These are phyloP conservation scores for Stigmatopora nigra DNA, from an alignment of 2,113 vertebrate genomes.

Conservation along the genomic window DNA sequence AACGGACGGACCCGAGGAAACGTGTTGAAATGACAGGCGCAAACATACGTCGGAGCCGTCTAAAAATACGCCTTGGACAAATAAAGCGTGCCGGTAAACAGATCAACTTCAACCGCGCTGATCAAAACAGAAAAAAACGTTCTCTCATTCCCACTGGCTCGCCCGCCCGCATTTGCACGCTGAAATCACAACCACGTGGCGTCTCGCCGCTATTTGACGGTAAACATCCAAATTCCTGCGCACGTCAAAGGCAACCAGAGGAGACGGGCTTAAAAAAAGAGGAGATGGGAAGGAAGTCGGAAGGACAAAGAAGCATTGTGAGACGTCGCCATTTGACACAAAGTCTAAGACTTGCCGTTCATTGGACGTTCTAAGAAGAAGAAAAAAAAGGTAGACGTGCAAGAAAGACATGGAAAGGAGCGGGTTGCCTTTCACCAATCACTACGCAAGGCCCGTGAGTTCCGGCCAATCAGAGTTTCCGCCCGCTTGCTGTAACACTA, in stretches of 20 bases:
- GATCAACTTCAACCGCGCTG: neutral
- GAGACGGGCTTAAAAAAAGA: conserved; percentile 13
- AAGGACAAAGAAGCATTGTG: too few species aligned
- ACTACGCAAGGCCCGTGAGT: conserved; percentile 10
- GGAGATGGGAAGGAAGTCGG: neutral
- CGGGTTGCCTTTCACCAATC: conserved; percentile 36
- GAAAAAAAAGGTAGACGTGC: conserved; percentile 15
- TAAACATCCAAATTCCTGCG: conserved; percentile 57
- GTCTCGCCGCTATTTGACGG: conserved; percentile 55
- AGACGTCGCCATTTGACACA: conserved; percentile 4
- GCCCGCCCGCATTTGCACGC: conserved; percentile 62
- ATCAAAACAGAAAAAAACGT: neutral
- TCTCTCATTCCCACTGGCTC: conserved; percentile 36
- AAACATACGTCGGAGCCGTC: conserved; percentile 31
- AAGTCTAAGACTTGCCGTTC: neutral
- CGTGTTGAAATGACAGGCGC: neutral
- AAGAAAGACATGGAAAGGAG: neutral
- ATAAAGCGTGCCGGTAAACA: neutral
- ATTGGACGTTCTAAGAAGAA: conserved; percentile 15
- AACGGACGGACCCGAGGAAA: conserved; percentile 5
- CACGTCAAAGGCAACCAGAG: conserved; percentile 30
- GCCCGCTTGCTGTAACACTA: conserved; percentile 60
- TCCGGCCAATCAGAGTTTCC: conserved; percentile 43
- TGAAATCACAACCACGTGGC: conserved; percentile 66
- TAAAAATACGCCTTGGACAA: conserved; percentile 1